Base-by-base conservation (phyloP, 1,140 invertebrate species). In the Euborellia annulipes region DNA sequence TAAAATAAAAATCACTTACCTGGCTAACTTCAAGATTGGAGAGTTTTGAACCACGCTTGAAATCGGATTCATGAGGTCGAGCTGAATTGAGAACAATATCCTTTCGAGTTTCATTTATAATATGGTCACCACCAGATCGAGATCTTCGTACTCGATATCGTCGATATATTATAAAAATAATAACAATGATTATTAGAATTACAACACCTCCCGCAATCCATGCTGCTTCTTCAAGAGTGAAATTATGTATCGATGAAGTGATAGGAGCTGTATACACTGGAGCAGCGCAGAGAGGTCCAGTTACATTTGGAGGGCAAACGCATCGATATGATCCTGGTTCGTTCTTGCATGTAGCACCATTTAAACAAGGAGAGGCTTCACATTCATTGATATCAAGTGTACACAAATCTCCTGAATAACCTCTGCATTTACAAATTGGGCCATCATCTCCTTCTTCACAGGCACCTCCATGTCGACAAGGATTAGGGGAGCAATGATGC, bases 11-110 rank as follows among this genome's bases (percentile, higher is more conserved):
- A 6, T 27, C 4, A 27, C 48, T 54, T 66, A 74, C 72, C 60
- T 76, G 76, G 55, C 76, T 81, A 4, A 86, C 76, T 70, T 91
- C 86, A 46, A 91, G 62, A 63, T 92, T 92, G 59, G 84, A 89
- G 51, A 92, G 67, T 64, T 92, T 92, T 1, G 82, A 83, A 43
- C 73, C 79, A 21, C 83, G 71, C 57, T 87, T 85, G 55, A 78
- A 75, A 36, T 76, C 73, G 16, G 69, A 64, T 41, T 67, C 54
- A 49, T 77, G 73, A 42, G 76, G 67, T 51, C 71, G 66, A 17
- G 66, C 60, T 47, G 70, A 71, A 57, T 71, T 70, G 46, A 73
- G 52, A 21, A 69, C 69, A 49, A 71, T 65, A 55, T 69, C 72
- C 52, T 77, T 77, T 8, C 66, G 61, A 13, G 70, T 68, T 51